Base-by-base conservation (phyloP, 1,140 invertebrate genomes). In the Choristoneura fumiferana region DNA sequence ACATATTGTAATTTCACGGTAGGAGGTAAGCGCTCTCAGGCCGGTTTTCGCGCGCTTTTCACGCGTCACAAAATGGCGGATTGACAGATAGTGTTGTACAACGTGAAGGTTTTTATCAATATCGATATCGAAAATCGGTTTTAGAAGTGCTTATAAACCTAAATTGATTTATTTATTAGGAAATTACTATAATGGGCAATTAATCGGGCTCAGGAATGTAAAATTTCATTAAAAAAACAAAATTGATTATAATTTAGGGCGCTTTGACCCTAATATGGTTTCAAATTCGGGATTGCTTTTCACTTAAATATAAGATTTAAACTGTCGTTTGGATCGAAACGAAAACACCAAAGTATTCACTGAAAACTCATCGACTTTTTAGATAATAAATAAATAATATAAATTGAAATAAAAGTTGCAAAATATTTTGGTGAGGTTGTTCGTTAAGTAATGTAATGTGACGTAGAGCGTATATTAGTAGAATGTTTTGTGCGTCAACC, bases 81-180 rank as follows among this genome's bases (percentile, higher is more conserved):
- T 12, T 0, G 22, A 6, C 22, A 29, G 3, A 29, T 13, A 29
- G 17, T 22, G 6, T 9, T 49, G 10, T 43, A 22, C 10, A 14
- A 4, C 43, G 18, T 12, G 22, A 8, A 43, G 10, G 18, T 12
- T 29, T n/a, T n/a, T 22, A 33, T 49, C n/a, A 15, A 33, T 12
- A 49, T 49, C 43, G 22, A 49, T 55, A 8, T 38, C 40, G 15
- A 14, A 43, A 38, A 18, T 17, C 43, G 43, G 43, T 49, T 49
- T 22, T n/a, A 22, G 52, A 17, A 36, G 12, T 12, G 54, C 35
- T 55, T 38, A 18, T 9, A 35, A 52, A 73, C 63, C 68, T 73
- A 73, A 81, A 83, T 84, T 84, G 75, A 87, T 83, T 87, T 83
- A 84, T 85, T 87, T 87, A 87, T 83, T 87, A 85, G 83, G 65